Evolutionary conservation across 2,888 invertebrate species (phyloP), one percentile per base, ranked within the genome.

Genomic region (Drosophila fungiperda): DNA sequence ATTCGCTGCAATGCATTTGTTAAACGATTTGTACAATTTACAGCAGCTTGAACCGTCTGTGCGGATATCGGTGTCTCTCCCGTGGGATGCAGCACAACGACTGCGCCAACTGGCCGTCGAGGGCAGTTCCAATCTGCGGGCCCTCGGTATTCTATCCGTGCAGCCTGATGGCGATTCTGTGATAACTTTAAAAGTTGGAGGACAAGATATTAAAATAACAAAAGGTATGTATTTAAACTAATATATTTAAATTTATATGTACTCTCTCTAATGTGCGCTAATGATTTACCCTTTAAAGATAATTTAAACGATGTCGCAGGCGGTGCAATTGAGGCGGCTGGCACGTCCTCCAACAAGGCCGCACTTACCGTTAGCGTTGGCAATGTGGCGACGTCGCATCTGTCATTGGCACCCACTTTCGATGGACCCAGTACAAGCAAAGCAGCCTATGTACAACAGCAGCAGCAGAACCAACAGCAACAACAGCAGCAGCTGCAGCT

Each of bases 51-150:
- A 99, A 95, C 99, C 99, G 95, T 99, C 98, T 90, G 99, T 99
- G 91, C 96, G 98, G 94, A 98, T 99, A 93, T 99, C 98, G 94
- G 96, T 99, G 95, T 98, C 98, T 93, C 98, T 99, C 95, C 98
- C 99, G 91, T 96, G 97, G 93, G 98, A 98, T 94, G 99, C 99
- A 92, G 99, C 99, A 92, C 95, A 96, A 91, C 96, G 98, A 86
- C 95, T 99, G 92, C 95, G 98, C 89, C 97, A 97, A 94, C 94
- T 99, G 92, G 99, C 99, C 80, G 96, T 97, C 91, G 97, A 97
- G 93, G 98, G 98, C 82, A 97, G 97, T 91, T 95, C 96, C 80
- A 96, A 96, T 89, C 95, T 99, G 90, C 96, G 97, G 75, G 97
- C 98, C 91, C 95, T 99, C 91, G 99, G 99, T 80, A 98, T 99